Percentiles rank a stretch among this genome's conserved stretches.
phyloP scores from a whole-genome alignment of 2,113 vertebrate genomes.

The Aythya baeri region DNA sequence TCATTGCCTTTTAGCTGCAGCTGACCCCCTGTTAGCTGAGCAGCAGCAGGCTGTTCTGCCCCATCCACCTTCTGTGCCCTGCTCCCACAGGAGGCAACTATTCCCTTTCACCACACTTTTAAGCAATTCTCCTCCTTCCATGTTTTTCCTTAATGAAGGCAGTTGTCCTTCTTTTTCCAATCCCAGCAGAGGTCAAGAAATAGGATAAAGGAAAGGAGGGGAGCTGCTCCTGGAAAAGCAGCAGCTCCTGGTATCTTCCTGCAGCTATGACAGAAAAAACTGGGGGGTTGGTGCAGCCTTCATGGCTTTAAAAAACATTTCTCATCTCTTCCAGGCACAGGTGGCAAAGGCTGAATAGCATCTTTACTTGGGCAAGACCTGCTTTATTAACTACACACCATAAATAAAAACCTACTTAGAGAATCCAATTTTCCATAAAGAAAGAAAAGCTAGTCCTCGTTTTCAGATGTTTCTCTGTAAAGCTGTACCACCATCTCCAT shows the following conservation, averaged over 20 bases:
- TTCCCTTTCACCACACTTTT: neutral
- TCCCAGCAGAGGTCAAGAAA: neutral
- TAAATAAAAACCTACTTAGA: neutral
- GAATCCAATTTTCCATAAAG: neutral
- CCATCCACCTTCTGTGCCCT: neutral
- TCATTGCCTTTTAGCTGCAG: neutral
- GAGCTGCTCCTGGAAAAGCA: neutral
- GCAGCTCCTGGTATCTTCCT: neutral
- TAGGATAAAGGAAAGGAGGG: neutral
- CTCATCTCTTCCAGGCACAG: neutral
- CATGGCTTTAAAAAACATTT: neutral
- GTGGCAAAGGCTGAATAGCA: neutral
- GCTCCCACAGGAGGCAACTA: neutral
- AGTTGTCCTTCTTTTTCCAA: neutral
- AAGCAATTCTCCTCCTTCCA: neutral
- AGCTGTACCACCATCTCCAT: neutral
- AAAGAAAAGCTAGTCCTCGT: neutral
- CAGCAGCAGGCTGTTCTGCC: neutral
- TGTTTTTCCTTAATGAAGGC: neutral
- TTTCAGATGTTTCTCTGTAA: neutral
- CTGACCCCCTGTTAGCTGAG: neutral
- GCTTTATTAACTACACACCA: neutral
- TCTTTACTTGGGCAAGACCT: neutral
- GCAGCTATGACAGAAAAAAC: neutral
- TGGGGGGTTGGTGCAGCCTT: neutral